These are phyloP conservation scores for Phthorimaea operculella DNA, from an alignment of 1,140 invertebrate species.

Conservation along the genomic window DNA sequence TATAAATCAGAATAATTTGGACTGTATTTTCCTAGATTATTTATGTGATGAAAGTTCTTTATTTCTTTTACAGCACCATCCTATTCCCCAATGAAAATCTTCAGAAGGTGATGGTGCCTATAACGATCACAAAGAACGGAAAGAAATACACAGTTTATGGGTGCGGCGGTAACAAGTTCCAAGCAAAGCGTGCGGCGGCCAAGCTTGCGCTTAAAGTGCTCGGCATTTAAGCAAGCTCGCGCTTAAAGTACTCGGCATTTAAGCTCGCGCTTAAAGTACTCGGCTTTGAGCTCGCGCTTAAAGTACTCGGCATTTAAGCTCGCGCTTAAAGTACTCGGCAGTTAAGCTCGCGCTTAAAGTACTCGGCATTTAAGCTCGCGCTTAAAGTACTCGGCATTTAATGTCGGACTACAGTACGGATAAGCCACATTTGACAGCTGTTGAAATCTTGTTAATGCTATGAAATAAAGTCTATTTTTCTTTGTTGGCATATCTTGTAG, in stretches of 20 bases:
- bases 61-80: conserved; percentile 27
- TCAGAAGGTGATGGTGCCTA: conserved; percentile 69
- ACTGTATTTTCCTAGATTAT: no score
- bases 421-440: no score
- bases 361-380: conserved; percentile 70
- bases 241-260: conserved; percentile 58
- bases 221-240: conserved; percentile 70
- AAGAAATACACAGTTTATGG: conserved; percentile 71
- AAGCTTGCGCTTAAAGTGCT: conserved; percentile 76
- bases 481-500: no score
- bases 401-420: no score
- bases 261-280: conserved; percentile 76
- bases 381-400: conserved; percentile 70
- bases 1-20: no score
- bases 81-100: conserved; percentile 23
- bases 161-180: conserved; percentile 74
- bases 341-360: conserved; percentile 70
- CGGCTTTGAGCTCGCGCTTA: conserved; percentile 80
- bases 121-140: conserved; percentile 71
- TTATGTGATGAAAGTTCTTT: no score
- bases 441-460: no score
- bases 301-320: conserved; percentile 77
- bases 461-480: no score
- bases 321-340: conserved; percentile 69
- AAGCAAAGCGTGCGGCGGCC: conserved; percentile 79